Conservation (phyloP, 92 coral and sea anemone species). For the Virgularia gustaviana region DNA sequence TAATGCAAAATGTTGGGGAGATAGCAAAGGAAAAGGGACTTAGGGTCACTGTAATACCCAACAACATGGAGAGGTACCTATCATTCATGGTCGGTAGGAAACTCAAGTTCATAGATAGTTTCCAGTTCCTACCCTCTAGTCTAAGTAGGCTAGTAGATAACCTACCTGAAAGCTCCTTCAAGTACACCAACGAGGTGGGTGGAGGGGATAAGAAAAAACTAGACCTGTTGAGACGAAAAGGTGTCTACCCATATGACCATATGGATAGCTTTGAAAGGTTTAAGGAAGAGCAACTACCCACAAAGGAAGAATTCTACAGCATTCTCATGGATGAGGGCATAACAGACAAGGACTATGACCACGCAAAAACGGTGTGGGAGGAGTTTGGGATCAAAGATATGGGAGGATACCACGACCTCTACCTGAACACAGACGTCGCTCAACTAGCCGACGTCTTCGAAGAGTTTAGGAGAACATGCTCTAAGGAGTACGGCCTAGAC, state of each 20-base stretch:
- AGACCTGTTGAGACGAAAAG: neutral
- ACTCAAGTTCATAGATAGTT: neutral
- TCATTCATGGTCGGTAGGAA: neutral
- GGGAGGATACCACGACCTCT: constrained; percentile 31
- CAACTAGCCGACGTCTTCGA: constrained; percentile 27
- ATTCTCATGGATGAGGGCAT: neutral
- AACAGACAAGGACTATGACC: neutral
- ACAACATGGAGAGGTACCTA: neutral
- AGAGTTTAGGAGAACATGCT: neutral
- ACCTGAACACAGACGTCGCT: constrained; percentile 14
- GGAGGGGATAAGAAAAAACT: neutral
- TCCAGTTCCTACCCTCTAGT: neutral
- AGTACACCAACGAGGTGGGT: neutral
- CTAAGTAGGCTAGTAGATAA: neutral
- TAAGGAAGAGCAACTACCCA: neutral
- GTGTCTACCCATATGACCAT: constrained; percentile 4
- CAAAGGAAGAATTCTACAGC: too few relatives aligned
- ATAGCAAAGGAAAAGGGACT: neutral
- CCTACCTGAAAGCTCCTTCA: neutral
- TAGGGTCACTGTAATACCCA: neutral
- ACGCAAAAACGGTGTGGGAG: constrained; percentile 14
- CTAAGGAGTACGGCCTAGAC: neutral
- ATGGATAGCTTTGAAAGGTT: neutral
- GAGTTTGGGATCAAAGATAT: neutral
- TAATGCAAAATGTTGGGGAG: constrained; percentile 33